Percentiles rank a stretch among this genome's conserved stretches.
These are phyloP conservation scores for Camponotus vicinus DNA, from an alignment of 1,140 invertebrate genomes.

Conservation along the genomic window DNA sequence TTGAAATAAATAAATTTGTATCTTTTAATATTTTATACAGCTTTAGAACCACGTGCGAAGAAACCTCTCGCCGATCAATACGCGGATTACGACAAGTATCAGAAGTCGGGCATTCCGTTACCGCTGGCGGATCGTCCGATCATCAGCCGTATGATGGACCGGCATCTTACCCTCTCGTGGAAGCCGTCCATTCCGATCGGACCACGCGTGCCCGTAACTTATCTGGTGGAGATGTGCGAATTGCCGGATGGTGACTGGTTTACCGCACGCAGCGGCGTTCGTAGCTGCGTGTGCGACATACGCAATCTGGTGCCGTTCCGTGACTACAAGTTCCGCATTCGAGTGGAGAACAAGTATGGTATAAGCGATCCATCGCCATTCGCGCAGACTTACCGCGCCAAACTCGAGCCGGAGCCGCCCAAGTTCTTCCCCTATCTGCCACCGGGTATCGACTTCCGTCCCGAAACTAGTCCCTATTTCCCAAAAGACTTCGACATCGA, in stretches of 20 bases:
- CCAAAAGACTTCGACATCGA: constrained; percentile 96
- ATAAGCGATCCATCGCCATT: constrained; percentile 97
- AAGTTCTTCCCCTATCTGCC: constrained; percentile 93
- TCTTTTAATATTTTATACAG: constrained; percentile 80
- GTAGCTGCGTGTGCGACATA: constrained; percentile 94
- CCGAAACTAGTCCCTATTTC: constrained; percentile 95
- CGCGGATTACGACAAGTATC: constrained; percentile 93
- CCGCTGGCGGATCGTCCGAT: constrained; percentile 95
- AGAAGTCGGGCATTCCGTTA: constrained; percentile 92
- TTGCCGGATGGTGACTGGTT: constrained; percentile 96
- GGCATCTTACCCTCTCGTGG: constrained; percentile 95
- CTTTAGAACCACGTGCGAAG: constrained; percentile 90
- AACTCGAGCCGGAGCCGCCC: constrained; percentile 92
- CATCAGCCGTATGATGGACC: constrained; percentile 95
- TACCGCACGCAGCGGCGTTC: constrained; percentile 92
- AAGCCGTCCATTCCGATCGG: constrained; percentile 94
- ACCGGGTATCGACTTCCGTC: constrained; percentile 94
- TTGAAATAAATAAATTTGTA: constrained; percentile 9
- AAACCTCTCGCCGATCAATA: constrained; percentile 93
- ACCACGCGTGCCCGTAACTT: constrained; percentile 94
- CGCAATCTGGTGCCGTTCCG: constrained; percentile 93
- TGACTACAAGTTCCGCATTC: constrained; percentile 96
- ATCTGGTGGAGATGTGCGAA: constrained; percentile 97
- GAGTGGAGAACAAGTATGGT: constrained; percentile 98
- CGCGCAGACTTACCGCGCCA: constrained; percentile 92